Evolutionary conservation across 1,140 invertebrate species (phyloP).

Genomic region (Drosophila simulans): DNA sequence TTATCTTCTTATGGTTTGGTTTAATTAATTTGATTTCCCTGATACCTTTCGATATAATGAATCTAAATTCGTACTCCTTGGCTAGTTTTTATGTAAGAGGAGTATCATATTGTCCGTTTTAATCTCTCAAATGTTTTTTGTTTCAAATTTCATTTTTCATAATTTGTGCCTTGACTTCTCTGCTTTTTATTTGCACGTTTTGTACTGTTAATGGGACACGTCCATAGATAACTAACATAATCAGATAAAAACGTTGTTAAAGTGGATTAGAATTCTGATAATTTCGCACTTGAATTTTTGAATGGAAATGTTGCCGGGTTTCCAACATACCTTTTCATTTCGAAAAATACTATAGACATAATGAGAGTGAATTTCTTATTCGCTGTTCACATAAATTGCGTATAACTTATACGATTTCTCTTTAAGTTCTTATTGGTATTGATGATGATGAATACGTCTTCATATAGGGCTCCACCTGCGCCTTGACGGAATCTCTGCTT

Average conservation of each 20-base stretch:
- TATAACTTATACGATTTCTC: not conserved
- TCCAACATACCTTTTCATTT: not conserved
- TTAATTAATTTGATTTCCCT: too few relatives aligned
- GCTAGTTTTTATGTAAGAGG: too few relatives aligned
- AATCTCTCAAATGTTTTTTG: not conserved
- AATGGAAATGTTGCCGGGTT: not conserved
- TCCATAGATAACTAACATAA: constrained; percentile 22
- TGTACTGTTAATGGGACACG: constrained; percentile 5
- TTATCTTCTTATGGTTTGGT: too few relatives aligned
- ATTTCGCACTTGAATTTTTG: not conserved
- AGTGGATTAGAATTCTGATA: constrained; percentile 9
- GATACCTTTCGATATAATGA: too few relatives aligned
- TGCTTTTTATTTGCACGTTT: constrained; percentile 15
- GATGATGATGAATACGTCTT: too few relatives aligned
- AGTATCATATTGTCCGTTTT: not conserved
- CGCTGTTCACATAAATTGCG: too few relatives aligned
- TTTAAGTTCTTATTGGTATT: not conserved
- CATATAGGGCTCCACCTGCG: constrained; percentile 94
- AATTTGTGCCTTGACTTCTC: constrained; percentile 22
- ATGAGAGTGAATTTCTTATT: not conserved
- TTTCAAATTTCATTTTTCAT: constrained; percentile 3
- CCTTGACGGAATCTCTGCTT: constrained; percentile 95
- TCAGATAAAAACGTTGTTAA: constrained; percentile 18
- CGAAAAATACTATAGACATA: not conserved
- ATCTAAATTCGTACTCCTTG: too few relatives aligned